Conservation (phyloP, 2,797 vertebrate genomes). For the Chiloscyllium punctatum region DNA sequence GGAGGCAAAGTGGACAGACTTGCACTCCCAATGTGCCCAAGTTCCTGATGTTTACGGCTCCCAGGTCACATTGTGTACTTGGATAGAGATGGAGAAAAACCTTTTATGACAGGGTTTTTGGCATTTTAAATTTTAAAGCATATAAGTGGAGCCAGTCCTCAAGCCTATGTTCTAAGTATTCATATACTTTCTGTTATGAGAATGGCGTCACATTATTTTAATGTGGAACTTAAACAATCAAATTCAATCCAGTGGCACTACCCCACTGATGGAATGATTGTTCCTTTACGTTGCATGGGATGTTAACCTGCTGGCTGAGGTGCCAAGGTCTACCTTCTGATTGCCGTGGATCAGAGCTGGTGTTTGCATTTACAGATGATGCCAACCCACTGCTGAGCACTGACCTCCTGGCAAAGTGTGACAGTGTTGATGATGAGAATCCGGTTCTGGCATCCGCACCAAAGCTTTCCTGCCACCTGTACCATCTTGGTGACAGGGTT, state of each 20-base stretch:
- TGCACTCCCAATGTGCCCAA: neutral
- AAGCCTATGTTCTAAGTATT: neutral
- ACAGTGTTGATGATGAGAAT: conserved; percentile 78
- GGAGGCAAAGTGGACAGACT: neutral
- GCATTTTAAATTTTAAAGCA: neutral
- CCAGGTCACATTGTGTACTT: neutral
- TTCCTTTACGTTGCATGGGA: neutral
- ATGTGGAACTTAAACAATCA: neutral
- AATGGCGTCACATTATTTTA: neutral
- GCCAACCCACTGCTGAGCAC: rapidly evolving
- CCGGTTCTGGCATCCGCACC: conserved; percentile 91
- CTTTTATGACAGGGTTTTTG: neutral
- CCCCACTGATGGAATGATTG: neutral
- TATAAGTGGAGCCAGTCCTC: neutral
- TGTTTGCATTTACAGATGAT: neutral
- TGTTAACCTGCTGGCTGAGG: neutral
- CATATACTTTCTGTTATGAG: neutral
- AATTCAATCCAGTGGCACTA: neutral
- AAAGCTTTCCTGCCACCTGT: conserved; percentile 81
- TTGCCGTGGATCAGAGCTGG: too few relatives aligned
- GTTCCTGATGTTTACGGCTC: neutral
- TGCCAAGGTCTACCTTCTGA: neutral
- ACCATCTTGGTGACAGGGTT: conserved; percentile 94
- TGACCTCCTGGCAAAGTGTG: conserved; percentile 81
- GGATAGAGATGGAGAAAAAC: neutral